Percentiles rank a stretch among this genome's conserved stretches.
Evolutionary conservation across 1,140 invertebrate genomes (phyloP).

Genomic region (Theocolax elegans): DNA sequence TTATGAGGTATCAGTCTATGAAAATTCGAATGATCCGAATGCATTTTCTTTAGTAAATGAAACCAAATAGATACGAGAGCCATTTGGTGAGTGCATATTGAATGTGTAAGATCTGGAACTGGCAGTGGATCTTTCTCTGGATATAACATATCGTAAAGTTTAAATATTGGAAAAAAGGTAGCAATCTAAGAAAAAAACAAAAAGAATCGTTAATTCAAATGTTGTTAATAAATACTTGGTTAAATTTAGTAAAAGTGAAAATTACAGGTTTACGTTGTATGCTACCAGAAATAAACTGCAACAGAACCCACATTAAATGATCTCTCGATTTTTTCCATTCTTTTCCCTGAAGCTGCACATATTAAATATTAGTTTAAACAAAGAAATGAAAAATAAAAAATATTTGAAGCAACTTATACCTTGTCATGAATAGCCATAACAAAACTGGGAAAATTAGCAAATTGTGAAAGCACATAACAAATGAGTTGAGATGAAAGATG

Average conservation of each 20-base stretch:
- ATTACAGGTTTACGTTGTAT: conserved; percentile 92
- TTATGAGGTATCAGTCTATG: conserved; percentile 84
- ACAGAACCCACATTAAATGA: conserved; percentile 96
- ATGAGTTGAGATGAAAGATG: conserved; percentile 95
- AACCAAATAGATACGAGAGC: conserved; percentile 97
- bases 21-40: conserved; percentile 82
- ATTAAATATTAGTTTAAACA: conserved; percentile 27
- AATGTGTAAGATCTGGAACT: conserved; percentile 88
- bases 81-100: conserved; percentile 90
- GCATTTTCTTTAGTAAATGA: conserved; percentile 93
- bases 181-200: conserved; percentile 72
- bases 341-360: conserved; percentile 75
- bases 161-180: conserved; percentile 91
- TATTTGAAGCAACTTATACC: conserved; percentile 61
- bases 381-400: conserved; percentile 34
- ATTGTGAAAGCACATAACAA: conserved; percentile 95
- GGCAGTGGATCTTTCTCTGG: conserved; percentile 90
- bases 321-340: conserved; percentile 90
- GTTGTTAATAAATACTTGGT: conserved; percentile 3
- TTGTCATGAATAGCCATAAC: conserved; percentile 90
- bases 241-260: conserved; percentile 33
- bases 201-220: conserved; percentile 24
- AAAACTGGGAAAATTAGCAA: conserved; percentile 92
- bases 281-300: conserved; percentile 96
- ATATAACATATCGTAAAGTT: conserved; percentile 92